phyloP scores from a whole-genome alignment of 2,113 vertebrate genomes.

The Notarius quadriscutis region DNA sequence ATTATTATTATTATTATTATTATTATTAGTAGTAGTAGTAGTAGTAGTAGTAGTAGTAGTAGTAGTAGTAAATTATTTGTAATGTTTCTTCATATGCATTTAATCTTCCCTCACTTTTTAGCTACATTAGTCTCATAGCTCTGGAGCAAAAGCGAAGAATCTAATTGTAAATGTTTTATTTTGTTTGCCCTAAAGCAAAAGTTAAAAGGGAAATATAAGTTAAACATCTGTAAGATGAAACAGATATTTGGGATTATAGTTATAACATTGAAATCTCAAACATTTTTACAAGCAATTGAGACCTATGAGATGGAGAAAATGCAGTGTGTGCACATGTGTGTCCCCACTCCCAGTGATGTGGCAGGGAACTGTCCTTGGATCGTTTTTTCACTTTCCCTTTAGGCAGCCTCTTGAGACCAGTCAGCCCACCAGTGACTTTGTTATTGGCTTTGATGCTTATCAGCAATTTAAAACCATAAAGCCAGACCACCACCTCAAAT shows the following conservation, averaged over 20 bases:
- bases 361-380: conserved; percentile 61
- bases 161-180: neutral
- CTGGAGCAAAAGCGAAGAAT: neutral
- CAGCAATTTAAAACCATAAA: conserved; percentile 52
- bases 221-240: neutral
- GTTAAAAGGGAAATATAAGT: neutral
- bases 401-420: conserved; percentile 60
- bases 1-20: neutral
- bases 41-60: neutral
- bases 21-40: neutral
- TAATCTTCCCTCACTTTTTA: neutral
- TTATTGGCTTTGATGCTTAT: conserved; percentile 69
- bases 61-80: neutral
- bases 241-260: neutral
- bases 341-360: conserved; percentile 47
- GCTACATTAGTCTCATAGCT: neutral
- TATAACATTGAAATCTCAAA: neutral
- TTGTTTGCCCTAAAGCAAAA: neutral
- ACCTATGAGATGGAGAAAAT: neutral
- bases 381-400: conserved; percentile 51
- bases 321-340: conserved; percentile 25
- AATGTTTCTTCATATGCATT: neutral
- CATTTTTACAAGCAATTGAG: neutral
- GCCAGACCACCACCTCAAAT: conserved; percentile 54
- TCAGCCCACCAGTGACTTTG: conserved; percentile 46